Percentiles rank a stretch among this genome's conserved stretches.
Conservation (phyloP, 2,797 vertebrate species). For the Lepus townsendii region DNA sequence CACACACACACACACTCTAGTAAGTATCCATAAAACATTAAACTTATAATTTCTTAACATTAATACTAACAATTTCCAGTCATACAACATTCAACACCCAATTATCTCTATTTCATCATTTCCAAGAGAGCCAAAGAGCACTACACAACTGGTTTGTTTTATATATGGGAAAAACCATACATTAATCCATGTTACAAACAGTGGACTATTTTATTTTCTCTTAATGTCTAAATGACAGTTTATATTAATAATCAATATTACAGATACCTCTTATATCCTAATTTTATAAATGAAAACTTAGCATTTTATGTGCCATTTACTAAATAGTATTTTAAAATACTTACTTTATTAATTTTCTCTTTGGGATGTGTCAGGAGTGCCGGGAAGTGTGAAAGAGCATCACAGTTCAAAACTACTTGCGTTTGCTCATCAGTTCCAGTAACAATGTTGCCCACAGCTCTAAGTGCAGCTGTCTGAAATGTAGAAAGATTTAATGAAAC, state of each 20-base stretch:
- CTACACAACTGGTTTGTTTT: not conserved
- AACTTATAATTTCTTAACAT: constrained; percentile 36
- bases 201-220: constrained; percentile 3
- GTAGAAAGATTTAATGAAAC: constrained; percentile 60
- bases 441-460: constrained; percentile 99
- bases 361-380: constrained; percentile 98
- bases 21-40: constrained; percentile 39
- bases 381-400: constrained; percentile 97
- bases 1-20: not conserved
- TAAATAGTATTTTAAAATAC: constrained; percentile 42
- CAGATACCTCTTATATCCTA: not conserved
- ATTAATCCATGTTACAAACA: not conserved
- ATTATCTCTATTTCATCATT: constrained; percentile 94
- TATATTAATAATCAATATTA: constrained; percentile 36
- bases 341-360: constrained; percentile 99
- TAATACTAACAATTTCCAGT: constrained; percentile 18
- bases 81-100: constrained; percentile 84
- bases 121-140: constrained; percentile 88
- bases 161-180: constrained; percentile 27
- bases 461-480: constrained; percentile 96
- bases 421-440: constrained; percentile 99
- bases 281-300: constrained; percentile 55
- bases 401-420: constrained; percentile 99
- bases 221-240: constrained; percentile 34
- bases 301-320: constrained; percentile 15